A percentile compares a stretch with the other conserved stretches of the same genome.
Evolutionary conservation across 2,888 invertebrate species (phyloP).

Genomic region (Microdon myrmicae): DNA sequence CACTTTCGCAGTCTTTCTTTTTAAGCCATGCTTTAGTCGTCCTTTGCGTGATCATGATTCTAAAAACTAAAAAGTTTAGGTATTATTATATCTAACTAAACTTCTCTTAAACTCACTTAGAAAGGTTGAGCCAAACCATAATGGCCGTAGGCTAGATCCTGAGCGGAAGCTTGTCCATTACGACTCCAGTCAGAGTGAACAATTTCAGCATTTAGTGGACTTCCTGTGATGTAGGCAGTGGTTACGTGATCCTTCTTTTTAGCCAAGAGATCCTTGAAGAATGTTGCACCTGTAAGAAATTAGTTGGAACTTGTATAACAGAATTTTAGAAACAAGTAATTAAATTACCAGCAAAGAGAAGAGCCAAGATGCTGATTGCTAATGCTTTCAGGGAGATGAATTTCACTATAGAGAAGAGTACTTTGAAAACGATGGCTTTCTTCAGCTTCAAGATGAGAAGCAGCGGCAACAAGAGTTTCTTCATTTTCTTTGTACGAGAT

Average conservation of each 20-base stretch:
- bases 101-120: slow-evolving; percentile 54
- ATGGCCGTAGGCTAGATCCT: slow-evolving; percentile 66
- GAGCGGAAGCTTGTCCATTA: slow-evolving; percentile 65
- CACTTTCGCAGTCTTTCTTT: slow-evolving; percentile 12
- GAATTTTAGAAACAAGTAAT: background rate
- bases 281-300: slow-evolving; percentile 60
- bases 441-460: slow-evolving; percentile 73
- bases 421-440: slow-evolving; percentile 72
- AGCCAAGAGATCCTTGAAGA: slow-evolving; percentile 66
- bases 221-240: slow-evolving; percentile 67
- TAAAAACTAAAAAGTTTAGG: no score
- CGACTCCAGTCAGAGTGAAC: slow-evolving; percentile 67
- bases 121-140: slow-evolving; percentile 65
- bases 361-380: slow-evolving; percentile 72
- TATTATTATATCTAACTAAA: no score
- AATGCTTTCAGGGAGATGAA: slow-evolving; percentile 75
- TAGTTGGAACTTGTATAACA: background rate
- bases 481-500: slow-evolving; percentile 71
- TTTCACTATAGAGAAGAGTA: slow-evolving; percentile 72
- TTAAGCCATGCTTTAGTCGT: no score
- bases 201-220: slow-evolving; percentile 66
- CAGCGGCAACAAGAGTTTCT: slow-evolving; percentile 73
- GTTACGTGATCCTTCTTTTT: slow-evolving; percentile 67
- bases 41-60: no score
- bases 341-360: slow-evolving; percentile 71